Evolutionary conservation across 2,113 vertebrate genomes (phyloP).

Genomic region (Scolopax mira): DNA sequence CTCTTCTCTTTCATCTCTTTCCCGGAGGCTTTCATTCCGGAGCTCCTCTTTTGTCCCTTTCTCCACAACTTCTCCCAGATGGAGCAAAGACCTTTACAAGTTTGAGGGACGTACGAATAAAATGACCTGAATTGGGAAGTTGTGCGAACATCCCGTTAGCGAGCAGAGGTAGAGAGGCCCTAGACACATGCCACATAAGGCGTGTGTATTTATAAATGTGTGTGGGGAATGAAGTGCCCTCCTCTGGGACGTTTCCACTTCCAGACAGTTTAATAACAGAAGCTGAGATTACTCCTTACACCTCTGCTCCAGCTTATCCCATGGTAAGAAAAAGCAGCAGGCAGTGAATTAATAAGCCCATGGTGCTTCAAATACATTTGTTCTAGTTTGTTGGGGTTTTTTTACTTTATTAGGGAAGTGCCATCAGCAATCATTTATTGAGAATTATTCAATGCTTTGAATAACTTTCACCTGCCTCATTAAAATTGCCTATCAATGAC

Average conservation of each 20-base stretch:
- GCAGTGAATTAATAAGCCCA: neutral
- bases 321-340: neutral
- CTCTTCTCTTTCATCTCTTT: neutral
- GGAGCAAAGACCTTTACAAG: slow-evolving; percentile 11
- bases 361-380: neutral
- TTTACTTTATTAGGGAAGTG: neutral
- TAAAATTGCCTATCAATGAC: slow-evolving; percentile 64
- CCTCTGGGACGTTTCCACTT: neutral
- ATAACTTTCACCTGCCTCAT: slow-evolving; percentile 59
- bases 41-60: neutral
- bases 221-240: neutral
- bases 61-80: neutral
- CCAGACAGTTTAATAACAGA: slow-evolving; percentile 47
- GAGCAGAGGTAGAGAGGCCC: neutral
- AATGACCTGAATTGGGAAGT: neutral
- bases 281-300: slow-evolving; percentile 9
- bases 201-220: neutral
- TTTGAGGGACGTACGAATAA: neutral
- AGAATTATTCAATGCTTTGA: slow-evolving; percentile 42
- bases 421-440: slow-evolving; percentile 16
- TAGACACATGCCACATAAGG: neutral
- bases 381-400: neutral
- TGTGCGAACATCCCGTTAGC: neutral
- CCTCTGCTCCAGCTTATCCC: slow-evolving; percentile 10
- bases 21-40: neutral